phyloP scores from a whole-genome alignment of 2,113 vertebrate genomes.

The Scophthalmus maximus region DNA sequence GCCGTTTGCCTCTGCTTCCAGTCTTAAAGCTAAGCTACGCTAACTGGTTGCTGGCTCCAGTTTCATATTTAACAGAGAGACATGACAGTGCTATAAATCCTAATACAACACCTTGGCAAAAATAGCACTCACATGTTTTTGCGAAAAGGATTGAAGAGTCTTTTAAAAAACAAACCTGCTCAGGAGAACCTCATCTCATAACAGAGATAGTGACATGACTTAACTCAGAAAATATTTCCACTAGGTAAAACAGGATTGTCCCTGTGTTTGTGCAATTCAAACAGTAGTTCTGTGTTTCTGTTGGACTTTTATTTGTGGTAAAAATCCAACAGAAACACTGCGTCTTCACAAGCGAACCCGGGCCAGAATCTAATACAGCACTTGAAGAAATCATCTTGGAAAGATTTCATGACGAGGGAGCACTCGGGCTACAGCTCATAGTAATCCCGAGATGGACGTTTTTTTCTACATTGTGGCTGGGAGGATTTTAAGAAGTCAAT shows the following conservation, averaged over 20 bases:
- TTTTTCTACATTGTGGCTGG: slow-evolving; percentile 13
- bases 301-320: not conserved
- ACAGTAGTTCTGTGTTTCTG: not conserved
- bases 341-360: not conserved
- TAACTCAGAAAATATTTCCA: not conserved
- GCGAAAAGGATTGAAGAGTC: too few species aligned
- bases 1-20: not conserved
- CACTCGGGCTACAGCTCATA: not conserved
- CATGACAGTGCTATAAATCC: not conserved
- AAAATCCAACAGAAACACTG: slow-evolving; percentile 5
- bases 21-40: not conserved
- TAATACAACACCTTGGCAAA: too few species aligned
- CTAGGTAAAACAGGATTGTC: not conserved
- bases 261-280: not conserved
- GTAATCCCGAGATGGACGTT: not conserved
- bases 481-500: slow-evolving; percentile 6
- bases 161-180: too few species aligned
- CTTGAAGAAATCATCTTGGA: slow-evolving; percentile 6
- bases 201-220: not conserved
- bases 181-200: not conserved
- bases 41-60: not conserved
- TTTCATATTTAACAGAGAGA: not conserved
- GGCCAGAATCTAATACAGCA: slow-evolving; percentile 14
- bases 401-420: not conserved
- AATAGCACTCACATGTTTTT: too few species aligned